Evolutionary conservation across 2,113 vertebrate genomes (phyloP), one percentile per base, ranked within the genome.

Genomic region (Callipepla californica): DNA sequence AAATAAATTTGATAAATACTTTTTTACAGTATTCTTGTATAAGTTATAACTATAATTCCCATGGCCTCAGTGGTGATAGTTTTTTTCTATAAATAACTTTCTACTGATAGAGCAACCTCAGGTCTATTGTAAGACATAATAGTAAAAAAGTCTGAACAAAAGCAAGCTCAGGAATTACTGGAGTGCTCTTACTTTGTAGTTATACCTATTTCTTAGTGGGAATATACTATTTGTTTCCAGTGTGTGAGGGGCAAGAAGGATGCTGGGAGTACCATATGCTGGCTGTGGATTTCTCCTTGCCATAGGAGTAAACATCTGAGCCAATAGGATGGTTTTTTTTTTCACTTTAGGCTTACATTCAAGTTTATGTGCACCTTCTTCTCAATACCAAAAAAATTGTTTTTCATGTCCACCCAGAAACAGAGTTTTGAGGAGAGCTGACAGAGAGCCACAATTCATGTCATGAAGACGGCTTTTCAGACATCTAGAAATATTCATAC

Each of bases 21-120:
- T 4, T 51, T 90, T 50, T 32, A 16, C 13, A 76, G 7, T 79
- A 42, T 55, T 75, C 17, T 23, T 76, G 42, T 23, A 7, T 32
- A 78, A 36, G 1, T 0, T 1, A 4, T 10, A 38, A 65, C 11
- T 70, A 8, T 76, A 51, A 55, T 42, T 82, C 7, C 3, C 58
- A 4, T 47, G 38, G 12, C 42, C 7, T 65, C 50, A 53, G 0
- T 25, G n/a, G 21, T 26, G 11, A 26, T 0, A 44, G 2, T 3
- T 63, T 62, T 66, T 57, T 90, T 38, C 45, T 68, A 1, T 55
- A 28, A 78, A 45, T 11, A 68, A 3, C 4, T 68, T 32, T 73
- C 34, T 79, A 11, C 16, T 30, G 4, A 23, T 23, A 2, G 3
- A 2, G 1, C 14, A 63, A 86, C 4, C 21, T 68, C 47, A 63